Evolutionary conservation across 2,113 vertebrate genomes (phyloP), one percentile per base, ranked within the genome.

Genomic region (Callipepla squamata): DNA sequence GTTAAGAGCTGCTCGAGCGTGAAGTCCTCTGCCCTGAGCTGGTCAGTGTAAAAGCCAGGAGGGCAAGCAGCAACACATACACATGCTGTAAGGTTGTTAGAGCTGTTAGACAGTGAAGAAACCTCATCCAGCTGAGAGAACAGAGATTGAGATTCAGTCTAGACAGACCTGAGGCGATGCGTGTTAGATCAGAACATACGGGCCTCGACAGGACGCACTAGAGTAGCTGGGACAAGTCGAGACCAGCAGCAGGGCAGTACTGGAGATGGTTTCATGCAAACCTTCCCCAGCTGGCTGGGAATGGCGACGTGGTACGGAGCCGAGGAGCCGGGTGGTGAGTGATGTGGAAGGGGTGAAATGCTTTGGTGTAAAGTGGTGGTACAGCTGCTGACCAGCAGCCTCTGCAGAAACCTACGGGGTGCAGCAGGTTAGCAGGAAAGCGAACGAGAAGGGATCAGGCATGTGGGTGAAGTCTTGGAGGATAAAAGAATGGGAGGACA

Each of bases 181-280:
- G 13, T 6, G 0, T 68, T 7, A 72, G 48, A 15, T 26, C 13
- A 18, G n/a, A 50, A 7, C 32, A 1, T 5, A 26, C 22, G 34
- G 34, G 32, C 34, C 20, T 47, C 76, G 38, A 0, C 20, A 45
- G 89, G n/a, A n/a, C 44, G 51, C 2, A 0, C 26, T 77, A 72
- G 38, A 51, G 38, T 11, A 50, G 30, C 22, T 53, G 40, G 17
- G 47, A 32, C 36, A 22, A 38, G 59, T 67, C 25, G 11, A 77
- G 47, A 8, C 13, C 48, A 69, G 80, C 55, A 61, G 45, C 30
- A 72, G 44, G 26, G 32, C 48, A 66, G 77, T 30, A 5, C 13
- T 47, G 3, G 40, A 30, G 59, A 5, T 40, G 22, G 59, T 44
- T 78, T 23, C 4, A 36, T 26, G 34, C 51, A 66, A 58, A 55